Evolutionary conservation across 2,113 vertebrate genomes (phyloP).

Genomic region (Callocephalon fimbriatum): DNA sequence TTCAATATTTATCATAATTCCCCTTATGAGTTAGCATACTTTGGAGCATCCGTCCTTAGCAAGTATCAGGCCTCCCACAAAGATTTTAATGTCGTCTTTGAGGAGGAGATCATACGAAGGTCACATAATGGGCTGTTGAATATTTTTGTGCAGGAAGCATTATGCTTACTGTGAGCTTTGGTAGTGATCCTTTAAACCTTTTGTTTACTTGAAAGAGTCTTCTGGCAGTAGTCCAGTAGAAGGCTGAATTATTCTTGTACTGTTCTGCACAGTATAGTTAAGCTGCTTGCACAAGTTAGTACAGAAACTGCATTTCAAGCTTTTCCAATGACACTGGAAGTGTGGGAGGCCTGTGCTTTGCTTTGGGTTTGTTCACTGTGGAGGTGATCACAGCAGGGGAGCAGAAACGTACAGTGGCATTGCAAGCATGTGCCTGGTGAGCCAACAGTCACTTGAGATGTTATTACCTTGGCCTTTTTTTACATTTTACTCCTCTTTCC

Average conservation of each 20-base stretch:
- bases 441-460: background rate
- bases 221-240: background rate
- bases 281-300: background rate
- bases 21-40: background rate
- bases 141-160: background rate
- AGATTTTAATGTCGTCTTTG: background rate
- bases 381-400: background rate
- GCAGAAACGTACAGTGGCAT: background rate
- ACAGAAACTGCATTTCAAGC: background rate
- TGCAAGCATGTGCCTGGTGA: background rate
- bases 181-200: constrained; percentile 45
- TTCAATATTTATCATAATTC: background rate
- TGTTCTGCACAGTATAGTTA: background rate
- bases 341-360: background rate
- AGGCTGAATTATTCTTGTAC: background rate
- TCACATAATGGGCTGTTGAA: background rate
- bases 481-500: background rate
- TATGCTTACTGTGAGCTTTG: background rate
- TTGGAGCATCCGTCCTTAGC: background rate
- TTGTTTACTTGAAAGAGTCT: constrained; percentile 12
- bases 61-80: background rate
- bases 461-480: background rate
- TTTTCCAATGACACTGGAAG: background rate
- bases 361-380: background rate
- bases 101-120: background rate